phyloP scores from a whole-genome alignment of 2,113 vertebrate species.

The Genyomyrus donnyi region DNA sequence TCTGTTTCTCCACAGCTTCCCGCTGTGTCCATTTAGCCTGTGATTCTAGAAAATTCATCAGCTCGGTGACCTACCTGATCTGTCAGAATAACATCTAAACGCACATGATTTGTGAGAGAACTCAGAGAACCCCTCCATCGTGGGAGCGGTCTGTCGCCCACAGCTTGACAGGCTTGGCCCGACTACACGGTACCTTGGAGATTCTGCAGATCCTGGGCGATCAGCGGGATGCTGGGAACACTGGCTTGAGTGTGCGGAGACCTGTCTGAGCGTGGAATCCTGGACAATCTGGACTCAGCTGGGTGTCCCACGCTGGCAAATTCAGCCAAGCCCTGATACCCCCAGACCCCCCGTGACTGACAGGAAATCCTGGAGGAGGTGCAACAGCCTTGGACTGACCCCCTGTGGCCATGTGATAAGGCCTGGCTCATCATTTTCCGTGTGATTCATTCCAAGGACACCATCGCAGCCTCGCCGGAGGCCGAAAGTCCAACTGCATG shows the following conservation, averaged over 20 bases:
- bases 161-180: background rate
- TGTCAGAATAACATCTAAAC: background rate
- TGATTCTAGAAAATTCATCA: background rate
- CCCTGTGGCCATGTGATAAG: background rate
- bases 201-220: background rate
- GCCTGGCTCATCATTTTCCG: background rate
- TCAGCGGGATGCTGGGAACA: background rate
- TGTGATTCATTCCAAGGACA: background rate
- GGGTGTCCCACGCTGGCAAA: background rate
- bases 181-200: background rate
- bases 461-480: background rate
- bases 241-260: background rate
- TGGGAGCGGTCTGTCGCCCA: background rate
- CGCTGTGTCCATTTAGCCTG: background rate
- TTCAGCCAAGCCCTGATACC: background rate
- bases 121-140: background rate
- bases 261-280: background rate
- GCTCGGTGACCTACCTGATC: background rate
- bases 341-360: background rate
- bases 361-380: conserved; percentile 18
- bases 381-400: background rate
- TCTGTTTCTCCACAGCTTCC: background rate
- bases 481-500: background rate
- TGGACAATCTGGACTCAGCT: background rate
- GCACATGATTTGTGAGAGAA: background rate